Percentiles rank a stretch among this genome's conserved stretches.
Conservation (phyloP, 2,797 vertebrate genomes). For the Dromococcyx pavoninus region DNA sequence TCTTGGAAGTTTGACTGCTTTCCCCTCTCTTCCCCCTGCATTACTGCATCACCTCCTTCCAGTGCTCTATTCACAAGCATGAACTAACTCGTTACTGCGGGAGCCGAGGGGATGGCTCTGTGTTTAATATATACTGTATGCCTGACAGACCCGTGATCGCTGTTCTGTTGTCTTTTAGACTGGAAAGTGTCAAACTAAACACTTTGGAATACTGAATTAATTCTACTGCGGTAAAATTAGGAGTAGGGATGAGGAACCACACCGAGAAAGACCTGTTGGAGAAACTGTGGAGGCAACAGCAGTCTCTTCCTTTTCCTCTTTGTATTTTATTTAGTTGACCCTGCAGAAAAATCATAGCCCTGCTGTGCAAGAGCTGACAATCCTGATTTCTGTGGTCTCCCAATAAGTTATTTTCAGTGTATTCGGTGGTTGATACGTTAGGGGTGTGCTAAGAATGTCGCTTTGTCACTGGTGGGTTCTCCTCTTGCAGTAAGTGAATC, state of each 20-base stretch:
- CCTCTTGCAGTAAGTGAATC: background rate
- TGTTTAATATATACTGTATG: background rate
- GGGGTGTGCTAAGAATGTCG: background rate
- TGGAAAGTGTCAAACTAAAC: background rate
- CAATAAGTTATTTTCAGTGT: background rate
- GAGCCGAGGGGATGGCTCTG: background rate
- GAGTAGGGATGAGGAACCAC: background rate
- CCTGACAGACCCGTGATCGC: too few relatives aligned
- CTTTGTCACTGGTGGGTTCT: background rate
- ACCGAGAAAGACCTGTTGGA: background rate
- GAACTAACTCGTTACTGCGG: constrained; percentile 30
- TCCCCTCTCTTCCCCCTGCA: constrained; percentile 35
- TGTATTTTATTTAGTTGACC: background rate
- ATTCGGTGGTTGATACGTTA: accelerated
- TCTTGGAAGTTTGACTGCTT: constrained; percentile 17
- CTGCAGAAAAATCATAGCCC: background rate
- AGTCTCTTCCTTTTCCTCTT: background rate
- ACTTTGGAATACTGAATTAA: background rate
- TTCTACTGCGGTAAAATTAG: background rate
- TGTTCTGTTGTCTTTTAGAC: background rate
- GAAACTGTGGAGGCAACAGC: background rate
- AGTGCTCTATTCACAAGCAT: constrained; percentile 43
- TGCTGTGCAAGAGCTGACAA: background rate
- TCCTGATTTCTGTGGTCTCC: background rate
- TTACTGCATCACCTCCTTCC: constrained; percentile 60